Evolutionary conservation across 1,140 invertebrate species (phyloP).

Genomic region (Drosophila arizonae): DNA sequence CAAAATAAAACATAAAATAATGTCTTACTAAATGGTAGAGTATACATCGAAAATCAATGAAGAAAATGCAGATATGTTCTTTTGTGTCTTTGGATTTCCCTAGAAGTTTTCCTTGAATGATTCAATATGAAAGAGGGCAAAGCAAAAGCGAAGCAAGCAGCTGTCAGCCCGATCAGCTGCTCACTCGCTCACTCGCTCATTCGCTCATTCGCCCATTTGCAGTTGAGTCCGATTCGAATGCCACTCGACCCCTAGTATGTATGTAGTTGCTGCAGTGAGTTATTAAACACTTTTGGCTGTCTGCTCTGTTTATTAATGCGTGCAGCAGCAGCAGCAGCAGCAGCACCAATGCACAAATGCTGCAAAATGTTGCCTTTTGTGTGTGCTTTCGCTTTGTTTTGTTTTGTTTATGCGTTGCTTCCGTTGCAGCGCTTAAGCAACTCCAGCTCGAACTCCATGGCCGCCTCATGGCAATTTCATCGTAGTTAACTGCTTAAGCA

Average conservation of each 20-base stretch:
- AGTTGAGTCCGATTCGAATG: background rate
- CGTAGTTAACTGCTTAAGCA: slow-evolving; percentile 49
- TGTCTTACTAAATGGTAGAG: too few relatives aligned
- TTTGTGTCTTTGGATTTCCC: background rate
- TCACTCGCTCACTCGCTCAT: slow-evolving; percentile 17
- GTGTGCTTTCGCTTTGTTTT: slow-evolving; percentile 34
- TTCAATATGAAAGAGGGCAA: slow-evolving; percentile 15
- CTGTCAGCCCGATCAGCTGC: slow-evolving; percentile 27
- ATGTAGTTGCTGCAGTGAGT: slow-evolving; percentile 41
- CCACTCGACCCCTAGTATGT: background rate
- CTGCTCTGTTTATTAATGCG: slow-evolving; percentile 66
- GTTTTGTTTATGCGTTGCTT: slow-evolving; percentile 50
- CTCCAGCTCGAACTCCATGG: background rate
- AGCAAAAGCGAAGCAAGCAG: slow-evolving; percentile 7
- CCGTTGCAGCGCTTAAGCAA: slow-evolving; percentile 24
- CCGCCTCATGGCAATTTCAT: slow-evolving; percentile 20
- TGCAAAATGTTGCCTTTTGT: slow-evolving; percentile 59
- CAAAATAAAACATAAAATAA: too few relatives aligned
- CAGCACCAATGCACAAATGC: slow-evolving; percentile 33
- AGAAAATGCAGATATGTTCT: too few relatives aligned
- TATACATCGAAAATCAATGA: too few relatives aligned
- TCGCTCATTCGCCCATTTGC: slow-evolving; percentile 20
- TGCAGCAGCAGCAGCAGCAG: slow-evolving; percentile 19
- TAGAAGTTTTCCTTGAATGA: background rate
- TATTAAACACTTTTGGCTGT: slow-evolving; percentile 70